phyloP scores from a whole-genome alignment of 2,113 vertebrate species.

The Aspiorhynchus laticeps region DNA sequence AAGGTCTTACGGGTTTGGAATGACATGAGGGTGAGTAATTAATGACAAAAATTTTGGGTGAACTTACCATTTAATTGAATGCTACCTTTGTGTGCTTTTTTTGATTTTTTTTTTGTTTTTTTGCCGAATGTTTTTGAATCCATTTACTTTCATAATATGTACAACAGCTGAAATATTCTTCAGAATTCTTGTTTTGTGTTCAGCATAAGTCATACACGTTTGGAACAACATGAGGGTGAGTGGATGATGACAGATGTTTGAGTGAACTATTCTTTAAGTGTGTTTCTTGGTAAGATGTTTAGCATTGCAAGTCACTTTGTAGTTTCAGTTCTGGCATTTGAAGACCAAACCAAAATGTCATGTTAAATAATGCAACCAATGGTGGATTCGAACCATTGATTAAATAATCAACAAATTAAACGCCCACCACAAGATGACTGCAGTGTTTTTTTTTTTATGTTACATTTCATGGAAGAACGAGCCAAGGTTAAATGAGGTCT shows the following conservation, averaged over 20 bases:
- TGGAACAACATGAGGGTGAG: background rate
- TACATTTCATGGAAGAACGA: background rate
- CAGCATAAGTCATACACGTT: too few species aligned
- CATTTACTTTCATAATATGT: background rate
- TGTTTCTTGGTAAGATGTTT: background rate
- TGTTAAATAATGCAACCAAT: slow-evolving; percentile 62
- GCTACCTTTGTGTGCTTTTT: background rate
- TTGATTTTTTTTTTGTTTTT: too few species aligned
- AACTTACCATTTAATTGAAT: background rate
- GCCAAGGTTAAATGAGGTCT: background rate
- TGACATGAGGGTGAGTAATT: too few species aligned
- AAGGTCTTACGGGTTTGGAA: too few species aligned
- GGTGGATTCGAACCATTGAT: slow-evolving; percentile 55
- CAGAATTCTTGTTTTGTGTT: background rate
- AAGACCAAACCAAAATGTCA: slow-evolving; percentile 24
- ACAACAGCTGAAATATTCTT: background rate
- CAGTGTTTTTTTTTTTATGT: slow-evolving; percentile 46
- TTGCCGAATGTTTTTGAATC: background rate
- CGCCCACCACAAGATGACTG: slow-evolving; percentile 26
- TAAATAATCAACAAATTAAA: slow-evolving; percentile 56
- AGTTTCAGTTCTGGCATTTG: background rate
- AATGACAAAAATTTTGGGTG: too few species aligned
- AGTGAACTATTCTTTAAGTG: background rate
- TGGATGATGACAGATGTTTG: background rate
- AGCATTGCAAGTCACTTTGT: background rate